Conservation (phyloP, 2,113 vertebrate genomes). For the Morone saxatilis region DNA sequence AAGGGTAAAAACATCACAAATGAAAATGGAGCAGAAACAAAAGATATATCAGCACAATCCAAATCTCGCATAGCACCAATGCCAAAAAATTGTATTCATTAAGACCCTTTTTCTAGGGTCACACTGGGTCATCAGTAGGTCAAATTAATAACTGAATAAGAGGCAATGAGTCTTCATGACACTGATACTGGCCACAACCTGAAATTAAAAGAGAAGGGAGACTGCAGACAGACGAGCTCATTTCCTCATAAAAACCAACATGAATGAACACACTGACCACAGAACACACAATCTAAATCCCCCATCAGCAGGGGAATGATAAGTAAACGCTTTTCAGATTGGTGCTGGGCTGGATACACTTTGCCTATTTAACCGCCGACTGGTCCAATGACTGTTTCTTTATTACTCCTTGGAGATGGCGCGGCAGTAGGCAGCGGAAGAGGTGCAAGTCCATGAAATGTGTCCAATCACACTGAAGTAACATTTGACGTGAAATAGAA, state of each 20-base stretch:
- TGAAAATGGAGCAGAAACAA: not conserved
- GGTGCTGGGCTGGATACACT: not conserved
- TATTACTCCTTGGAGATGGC: no score
- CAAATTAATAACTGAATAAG: not conserved
- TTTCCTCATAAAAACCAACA: conserved; percentile 5
- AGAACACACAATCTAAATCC: conserved; percentile 7
- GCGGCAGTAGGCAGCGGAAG: no score
- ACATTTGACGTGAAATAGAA: not conserved
- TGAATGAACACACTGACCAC: conserved; percentile 6
- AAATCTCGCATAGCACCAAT: not conserved
- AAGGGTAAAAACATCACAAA: not conserved
- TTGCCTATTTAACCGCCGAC: not conserved
- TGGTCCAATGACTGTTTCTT: not conserved
- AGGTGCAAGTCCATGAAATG: not conserved
- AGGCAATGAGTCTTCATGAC: not conserved
- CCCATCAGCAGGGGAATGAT: conserved; percentile 3
- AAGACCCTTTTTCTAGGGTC: not conserved
- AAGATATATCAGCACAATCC: not conserved
- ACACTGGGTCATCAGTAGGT: not conserved
- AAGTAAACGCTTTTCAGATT: not conserved
- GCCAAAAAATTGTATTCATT: not conserved
- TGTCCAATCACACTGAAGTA: not conserved
- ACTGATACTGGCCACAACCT: not conserved
- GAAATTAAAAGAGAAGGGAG: not conserved
- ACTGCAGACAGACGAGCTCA: not conserved